Evolutionary conservation across 2,113 vertebrate genomes (phyloP), one percentile per base, ranked within the genome.

Genomic region (Prochilodus magdalenae): DNA sequence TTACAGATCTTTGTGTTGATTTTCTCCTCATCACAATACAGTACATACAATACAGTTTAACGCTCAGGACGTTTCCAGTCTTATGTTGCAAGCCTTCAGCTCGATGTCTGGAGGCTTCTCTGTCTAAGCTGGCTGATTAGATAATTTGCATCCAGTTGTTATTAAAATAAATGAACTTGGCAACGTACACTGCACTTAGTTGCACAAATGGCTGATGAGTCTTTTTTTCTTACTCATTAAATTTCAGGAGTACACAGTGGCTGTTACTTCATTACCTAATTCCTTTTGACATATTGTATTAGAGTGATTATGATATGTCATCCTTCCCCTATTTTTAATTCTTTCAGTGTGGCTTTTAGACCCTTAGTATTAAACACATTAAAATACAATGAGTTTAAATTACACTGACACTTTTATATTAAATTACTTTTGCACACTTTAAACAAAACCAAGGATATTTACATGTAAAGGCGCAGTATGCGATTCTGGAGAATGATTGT

Each of bases 1-100:
- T 49, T 80, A 10, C 70, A 18, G 69, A 12, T 63, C 78, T 73
- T 73, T 53, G 78, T 80, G 69, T 73, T 57, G 26, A 51, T 80
- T 80, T 80, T 70, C 78, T 70, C 51, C 36, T 22, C n/a, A 36
- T 70, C 40, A 63, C 69, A 65, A 26, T 53, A 26, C 26, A 59
- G 24, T 15, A 12, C 11, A n/a, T 10, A 22, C 47, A n/a, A n/a
- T n/a, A n/a, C n/a, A n/a, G 7, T 49, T 22, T 53, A 47, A 51
- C 4, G 29, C 26, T 49, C 53, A 59, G 55, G 51, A 75, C 10
- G 26, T n/a, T 36, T 20, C 18, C 11, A 24, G 29, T 67, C 30
- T 67, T 18, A 22, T 67, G 65, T 36, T 67, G 29, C 65, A 33
- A 13, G 11, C 12, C 22, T 44, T 44, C 66, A n/a, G 33, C 22